Conservation (phyloP, 2,888 invertebrate genomes). For the Stramonita haemastoma region DNA sequence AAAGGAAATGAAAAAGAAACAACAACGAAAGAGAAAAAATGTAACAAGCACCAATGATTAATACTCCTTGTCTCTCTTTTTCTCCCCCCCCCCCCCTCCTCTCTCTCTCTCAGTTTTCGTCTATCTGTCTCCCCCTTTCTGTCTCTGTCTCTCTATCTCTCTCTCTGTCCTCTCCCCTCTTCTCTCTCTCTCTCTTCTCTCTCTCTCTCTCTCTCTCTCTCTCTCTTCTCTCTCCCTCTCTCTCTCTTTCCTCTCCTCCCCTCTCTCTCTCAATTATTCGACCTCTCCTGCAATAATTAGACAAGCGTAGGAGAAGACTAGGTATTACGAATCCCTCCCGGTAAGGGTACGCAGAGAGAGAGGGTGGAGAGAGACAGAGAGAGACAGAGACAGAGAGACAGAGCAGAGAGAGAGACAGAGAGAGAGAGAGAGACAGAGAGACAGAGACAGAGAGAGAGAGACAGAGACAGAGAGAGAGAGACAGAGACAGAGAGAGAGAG, state of each 20-base stretch:
- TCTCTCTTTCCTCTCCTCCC: not conserved
- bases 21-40: not conserved
- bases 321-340: too few species aligned
- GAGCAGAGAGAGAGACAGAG: too few species aligned
- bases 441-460: too few species aligned
- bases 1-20: not conserved
- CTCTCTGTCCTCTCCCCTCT: not conserved
- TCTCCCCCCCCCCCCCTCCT: not conserved
- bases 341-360: too few species aligned
- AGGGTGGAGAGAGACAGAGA: too few species aligned
- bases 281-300: not conserved
- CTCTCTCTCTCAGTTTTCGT: not conserved
- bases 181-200: not conserved
- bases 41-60: too few species aligned
- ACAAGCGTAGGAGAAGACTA: too few species aligned
- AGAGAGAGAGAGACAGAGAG: too few species aligned
- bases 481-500: too few species aligned
- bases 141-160: not conserved
- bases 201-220: not conserved
- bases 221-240: not conserved
- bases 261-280: not conserved
- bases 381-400: too few species aligned
- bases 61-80: not conserved
- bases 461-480: too few species aligned
- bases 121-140: not conserved